Evolutionary conservation across 1,140 invertebrate species (phyloP), one percentile per base, ranked within the genome.

Genomic region (Brachionus sp.): DNA sequence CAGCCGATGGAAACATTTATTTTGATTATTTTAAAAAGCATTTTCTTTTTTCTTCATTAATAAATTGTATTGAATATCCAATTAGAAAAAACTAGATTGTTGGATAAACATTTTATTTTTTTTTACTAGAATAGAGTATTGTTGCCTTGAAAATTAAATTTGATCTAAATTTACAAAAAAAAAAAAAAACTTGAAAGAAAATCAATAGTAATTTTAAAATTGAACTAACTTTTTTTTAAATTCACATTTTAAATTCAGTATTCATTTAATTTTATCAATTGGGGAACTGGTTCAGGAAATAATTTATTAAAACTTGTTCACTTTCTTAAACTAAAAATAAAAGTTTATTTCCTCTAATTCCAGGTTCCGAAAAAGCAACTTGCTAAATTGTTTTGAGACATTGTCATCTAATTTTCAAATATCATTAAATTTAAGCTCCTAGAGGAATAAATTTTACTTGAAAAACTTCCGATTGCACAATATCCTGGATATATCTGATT

Each of bases 61-160:
- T 57, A 57, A 57, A 57, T 19, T 57, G 50, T 57, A 57, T 57
- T 57, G 50, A 57, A 57, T 57, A 57, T 57, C 50, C 50, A 57
- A 57, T 57, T 57, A 57, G 19, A 19, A 23, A 25, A 23, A 57
- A 57, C 19, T 23, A 57, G 3, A 57, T 57, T 57, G 16, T 57
- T 57, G 50, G 50, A 57, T 57, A 57, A 57, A 57, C 50, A 57
- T 57, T 57, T 19, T 57, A 57, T 57, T 57, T 57, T 57, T 57
- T 57, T 57, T 50, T 57, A 19, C 16, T 16, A 57, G 50, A 57
- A 57, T 57, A 19, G 50, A 57, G 19, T 57, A 57, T 57, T 57
- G 16, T 57, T 57, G n/a, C 19, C 50, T 57, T 57, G 50, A 9
- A 57, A 57, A 57, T 57, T 57, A 57, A 57, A 57, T 57, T 57